Base-by-base conservation (phyloP, 2,888 invertebrate species). In the Meliscaeva auricollis region DNA sequence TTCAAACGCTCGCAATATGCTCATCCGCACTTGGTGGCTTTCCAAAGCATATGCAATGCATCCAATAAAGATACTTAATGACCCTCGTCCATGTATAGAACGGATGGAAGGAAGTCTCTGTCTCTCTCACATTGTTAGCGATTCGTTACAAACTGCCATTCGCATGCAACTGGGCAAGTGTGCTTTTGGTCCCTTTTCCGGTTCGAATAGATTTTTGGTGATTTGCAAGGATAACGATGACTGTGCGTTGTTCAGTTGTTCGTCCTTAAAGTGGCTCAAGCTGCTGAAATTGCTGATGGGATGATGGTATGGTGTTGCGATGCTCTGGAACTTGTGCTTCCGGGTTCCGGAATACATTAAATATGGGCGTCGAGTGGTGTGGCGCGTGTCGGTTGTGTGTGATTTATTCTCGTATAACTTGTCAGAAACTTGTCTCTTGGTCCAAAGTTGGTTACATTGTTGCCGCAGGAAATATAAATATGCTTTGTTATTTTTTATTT, bases 111-210 rank as follows among this genome's bases (percentile, higher is more conserved):
- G 56, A 73, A 54, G 64, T 41, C 72, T 35, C 54, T 62, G 82
- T 87, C 87, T 82, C 87, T 87, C 82, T 82, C 87, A 82, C 56
- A 87, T 87, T 87, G 87, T 87, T 81, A 50, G 64, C 48, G 70
- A 82, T 87, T 81, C 77, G 81, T 66, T 70, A 82, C 82, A 82
- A 82, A 56, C 87, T 87, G 87, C 70, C 87, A 82, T 50, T 82
- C 44, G 73, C 87, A 87, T 81, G 41, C 73, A 48, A 58, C 5
- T 8, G 2, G 15, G 64, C 75, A 77, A 79, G 79, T 79, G 81
- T 80, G 81, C 46, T 76, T 81, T 70, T 80, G 54, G 41, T 80
- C 66, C 80, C 50, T 62, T 35, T 77, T 87, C 85, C 80, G 84
- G 75, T 68, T 62, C 1, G 41, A 75, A 35, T 17, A 32, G 41